These are phyloP conservation scores for Probosciger aterrimus DNA, from an alignment of 2,113 vertebrate species.

Conservation along the genomic window DNA sequence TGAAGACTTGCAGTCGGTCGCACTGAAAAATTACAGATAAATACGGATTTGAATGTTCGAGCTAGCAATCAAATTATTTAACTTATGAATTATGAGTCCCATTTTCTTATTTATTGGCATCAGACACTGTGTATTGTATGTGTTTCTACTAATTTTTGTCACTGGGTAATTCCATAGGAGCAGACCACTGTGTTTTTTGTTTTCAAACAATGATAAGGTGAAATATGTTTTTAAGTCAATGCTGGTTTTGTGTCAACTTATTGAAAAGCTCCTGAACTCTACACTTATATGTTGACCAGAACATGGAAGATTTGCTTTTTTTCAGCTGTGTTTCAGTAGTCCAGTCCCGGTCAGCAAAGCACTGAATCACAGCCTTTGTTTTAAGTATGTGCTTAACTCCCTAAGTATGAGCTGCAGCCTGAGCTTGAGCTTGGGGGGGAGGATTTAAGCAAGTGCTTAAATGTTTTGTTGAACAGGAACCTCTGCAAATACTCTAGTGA, in stretches of 20 bases:
- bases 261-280: neutral
- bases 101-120: neutral
- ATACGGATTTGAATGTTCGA: neutral
- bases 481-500: neutral
- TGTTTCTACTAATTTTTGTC: neutral
- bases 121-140: neutral
- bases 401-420: neutral
- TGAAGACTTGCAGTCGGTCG: neutral
- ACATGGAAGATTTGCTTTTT: neutral
- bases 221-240: neutral
- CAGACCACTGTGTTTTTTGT: neutral
- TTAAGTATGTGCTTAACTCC: neutral
- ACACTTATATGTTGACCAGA: neutral
- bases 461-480: neutral
- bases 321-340: neutral
- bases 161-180: neutral
- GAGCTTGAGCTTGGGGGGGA: neutral
- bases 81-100: rapidly evolving
- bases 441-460: neutral
- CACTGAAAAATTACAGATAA: neutral
- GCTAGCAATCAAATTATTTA: neutral
- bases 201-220: neutral
- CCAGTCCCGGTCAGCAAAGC: neutral
- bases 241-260: neutral
- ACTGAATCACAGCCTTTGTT: neutral